Evolutionary conservation across 2,113 vertebrate species (phyloP).

Genomic region (Pogonocichla stellata): DNA sequence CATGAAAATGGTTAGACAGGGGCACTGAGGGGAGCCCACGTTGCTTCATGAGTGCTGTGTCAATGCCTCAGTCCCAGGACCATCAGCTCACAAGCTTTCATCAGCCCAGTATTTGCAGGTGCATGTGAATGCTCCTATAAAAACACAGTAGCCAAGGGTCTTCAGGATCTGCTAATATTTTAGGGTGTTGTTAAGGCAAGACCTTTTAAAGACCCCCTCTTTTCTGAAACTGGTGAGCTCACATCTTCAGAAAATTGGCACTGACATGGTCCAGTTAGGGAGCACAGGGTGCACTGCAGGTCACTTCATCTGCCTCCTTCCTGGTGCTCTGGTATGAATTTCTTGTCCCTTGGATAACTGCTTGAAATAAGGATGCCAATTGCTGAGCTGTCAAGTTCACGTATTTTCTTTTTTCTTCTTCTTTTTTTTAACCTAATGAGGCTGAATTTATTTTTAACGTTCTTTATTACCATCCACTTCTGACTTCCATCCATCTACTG

Average conservation of each 20-base stretch:
- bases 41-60: not conserved
- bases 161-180: not conserved
- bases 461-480: not conserved
- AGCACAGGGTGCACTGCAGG: not conserved
- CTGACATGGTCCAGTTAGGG: not conserved
- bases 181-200: not conserved
- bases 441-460: slow-evolving; percentile 43
- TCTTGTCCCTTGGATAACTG: not conserved
- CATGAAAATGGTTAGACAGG: not conserved
- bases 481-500: slow-evolving; percentile 21
- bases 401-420: not conserved
- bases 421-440: slow-evolving; percentile 3
- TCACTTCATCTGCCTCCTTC: not conserved
- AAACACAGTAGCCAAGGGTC: not conserved
- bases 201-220: not conserved
- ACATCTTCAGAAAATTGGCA: not conserved
- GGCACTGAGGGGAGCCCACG: not conserved
- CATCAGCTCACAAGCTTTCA: not conserved
- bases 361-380: not conserved
- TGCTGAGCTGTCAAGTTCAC: not conserved
- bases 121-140: accelerated
- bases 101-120: not conserved
- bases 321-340: not conserved
- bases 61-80: accelerated
- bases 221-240: not conserved